Percentiles rank a stretch among this genome's conserved stretches.
Evolutionary conservation across 2,888 invertebrate species (phyloP).

Genomic region (Neoscelio sp.): DNA sequence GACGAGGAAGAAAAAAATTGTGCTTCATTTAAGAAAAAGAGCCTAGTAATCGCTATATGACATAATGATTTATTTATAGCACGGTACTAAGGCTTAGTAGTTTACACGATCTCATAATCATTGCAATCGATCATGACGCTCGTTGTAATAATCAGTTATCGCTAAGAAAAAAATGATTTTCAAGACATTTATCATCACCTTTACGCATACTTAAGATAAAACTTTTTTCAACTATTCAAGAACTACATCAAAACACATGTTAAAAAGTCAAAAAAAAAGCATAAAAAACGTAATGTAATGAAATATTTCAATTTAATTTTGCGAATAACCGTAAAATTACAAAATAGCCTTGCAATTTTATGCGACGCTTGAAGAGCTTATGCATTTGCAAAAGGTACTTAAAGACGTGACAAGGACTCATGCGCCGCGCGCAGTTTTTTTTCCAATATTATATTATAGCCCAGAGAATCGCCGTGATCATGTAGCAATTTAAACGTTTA

Average conservation of each 20-base stretch:
- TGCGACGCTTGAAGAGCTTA: conserved; percentile 23
- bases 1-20: no score
- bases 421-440: conserved; percentile 44
- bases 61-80: conserved; percentile 39
- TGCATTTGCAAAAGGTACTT: conserved; percentile 58
- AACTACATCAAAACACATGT: no score
- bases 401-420: conserved; percentile 63
- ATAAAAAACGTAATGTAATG: conserved; percentile 34
- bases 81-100: conserved; percentile 5
- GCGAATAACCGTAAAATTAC: conserved; percentile 35
- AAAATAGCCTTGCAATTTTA: conserved; percentile 42
- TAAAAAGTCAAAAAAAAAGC: no score
- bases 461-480: conserved; percentile 73
- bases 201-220: no score
- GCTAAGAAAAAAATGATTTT: conserved; percentile 8
- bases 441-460: conserved; percentile 62
- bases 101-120: conserved; percentile 31
- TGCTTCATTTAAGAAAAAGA: conserved; percentile 17
- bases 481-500: conserved; percentile 80
- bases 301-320: conserved; percentile 45
- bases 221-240: no score
- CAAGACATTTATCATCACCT: conserved; percentile 1
- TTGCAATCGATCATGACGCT: conserved; percentile 24
- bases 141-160: conserved; percentile 16
- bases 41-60: neutral